Conservation (phyloP, 2,113 vertebrate species). For the Barbus barbus region DNA sequence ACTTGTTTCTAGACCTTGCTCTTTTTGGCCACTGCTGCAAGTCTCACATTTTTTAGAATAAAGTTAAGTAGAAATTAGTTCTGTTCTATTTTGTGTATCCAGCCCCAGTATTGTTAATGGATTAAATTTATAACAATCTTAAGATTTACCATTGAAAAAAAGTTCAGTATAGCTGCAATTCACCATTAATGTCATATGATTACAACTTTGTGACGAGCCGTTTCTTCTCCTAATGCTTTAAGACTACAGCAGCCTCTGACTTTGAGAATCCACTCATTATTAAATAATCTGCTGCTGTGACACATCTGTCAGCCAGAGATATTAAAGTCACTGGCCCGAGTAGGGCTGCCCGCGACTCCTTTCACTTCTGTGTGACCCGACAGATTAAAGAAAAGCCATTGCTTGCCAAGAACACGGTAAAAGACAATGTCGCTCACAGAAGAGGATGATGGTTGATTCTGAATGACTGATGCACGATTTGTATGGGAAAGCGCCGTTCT, state of each 20-base stretch:
- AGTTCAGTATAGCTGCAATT: not conserved
- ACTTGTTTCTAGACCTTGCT: too few relatives aligned
- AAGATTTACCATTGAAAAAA: not conserved
- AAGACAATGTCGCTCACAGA: not conserved
- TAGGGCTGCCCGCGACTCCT: not conserved
- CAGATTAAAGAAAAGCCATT: slow-evolving; percentile 5
- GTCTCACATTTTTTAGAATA: too few relatives aligned
- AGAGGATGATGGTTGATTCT: slow-evolving; percentile 5
- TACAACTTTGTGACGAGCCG: too few relatives aligned
- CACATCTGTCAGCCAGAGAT: slow-evolving; percentile 8
- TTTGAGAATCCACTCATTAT: not conserved
- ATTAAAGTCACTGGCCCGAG: slow-evolving; percentile 9
- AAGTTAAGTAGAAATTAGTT: too few relatives aligned
- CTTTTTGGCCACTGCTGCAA: too few relatives aligned
- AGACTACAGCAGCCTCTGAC: too few relatives aligned
- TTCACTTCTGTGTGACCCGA: slow-evolving; percentile 26
- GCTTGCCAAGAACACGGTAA: not conserved
- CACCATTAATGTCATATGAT: not conserved
- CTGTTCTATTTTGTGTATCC: not conserved
- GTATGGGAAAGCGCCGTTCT: slow-evolving; percentile 2
- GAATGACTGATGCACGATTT: not conserved
- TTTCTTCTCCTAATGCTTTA: too few relatives aligned
- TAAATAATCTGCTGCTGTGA: slow-evolving; percentile 8
- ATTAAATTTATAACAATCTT: not conserved
- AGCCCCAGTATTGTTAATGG: not conserved